Base-by-base conservation (phyloP, 2,888 invertebrate species). In the Listrodromus nycthemerus region DNA sequence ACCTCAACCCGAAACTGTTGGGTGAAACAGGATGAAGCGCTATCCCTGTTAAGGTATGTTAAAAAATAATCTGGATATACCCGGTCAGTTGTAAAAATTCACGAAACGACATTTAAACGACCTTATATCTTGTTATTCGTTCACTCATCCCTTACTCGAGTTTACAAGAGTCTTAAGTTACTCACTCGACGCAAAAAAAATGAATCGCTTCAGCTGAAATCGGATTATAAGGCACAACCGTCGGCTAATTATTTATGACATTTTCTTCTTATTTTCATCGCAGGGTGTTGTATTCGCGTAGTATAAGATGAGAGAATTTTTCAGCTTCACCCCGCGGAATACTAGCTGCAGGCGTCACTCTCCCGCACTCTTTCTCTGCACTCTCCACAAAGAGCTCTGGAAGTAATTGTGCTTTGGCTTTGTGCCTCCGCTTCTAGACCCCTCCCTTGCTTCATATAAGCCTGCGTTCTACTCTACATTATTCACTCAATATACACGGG, bases 351-450 rank as follows among this genome's bases (percentile, higher is more conserved):
- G 33, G 61, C 21, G 45, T 76, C 52, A 58, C 45, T 61, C 67
- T 52, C 24, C 66, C 48, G 33, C 19, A 33, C 73, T 73, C 30
- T 52, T 45, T 19, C 41, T 13, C 48, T n/a, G 41, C 33, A 37
- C 41, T 19, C 50, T 50, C 10, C 73, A 83, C 83, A 83, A 83
- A 80, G 83, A 80, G 73, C 73, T 41, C 45, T 77, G 80, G 21
- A 83, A 83, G 83, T 83, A 83, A 83, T 83, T 80, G 83, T 80
- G 80, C 83, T 83, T 77, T 73, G 71, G 80, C 83, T 83, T 83
- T 80, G 80, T 73, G 67, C 73, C 41, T 21, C 37, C 50, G 79
- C 71, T 83, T 80, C 61, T 77, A 61, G 19, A 48, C 76, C 41
- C 66, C 33, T 19, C 33, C 41, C 71, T 71, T 71, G 80, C 66